Evolutionary conservation across 2,888 invertebrate genomes (phyloP), one percentile per base, ranked within the genome.

Genomic region (Chloroclysta siterata): DNA sequence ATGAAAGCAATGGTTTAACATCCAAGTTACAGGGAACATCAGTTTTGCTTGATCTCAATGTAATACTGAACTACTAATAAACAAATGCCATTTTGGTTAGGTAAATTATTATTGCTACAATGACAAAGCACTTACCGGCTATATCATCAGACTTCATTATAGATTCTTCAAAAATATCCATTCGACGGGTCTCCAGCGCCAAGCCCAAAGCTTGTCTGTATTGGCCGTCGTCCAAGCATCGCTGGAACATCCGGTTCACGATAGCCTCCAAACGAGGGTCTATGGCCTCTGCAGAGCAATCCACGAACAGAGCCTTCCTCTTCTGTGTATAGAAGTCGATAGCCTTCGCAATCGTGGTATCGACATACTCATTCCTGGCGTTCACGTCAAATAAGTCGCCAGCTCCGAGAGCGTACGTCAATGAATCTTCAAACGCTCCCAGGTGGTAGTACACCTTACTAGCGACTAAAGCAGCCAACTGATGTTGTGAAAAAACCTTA

Each of bases 371-470:
- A 70, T 97, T 97, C 61, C 97, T 95, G 36, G 97, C 97, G 82
- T 98, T 98, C 1, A 99, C 98, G 92, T 99, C 97, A 86, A 99
- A 99, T 17, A 99, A 93, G 76, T 97, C 96, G 15, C 98, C 98
- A 77, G 99, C 99, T 15, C 99, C 98, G 15, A 99, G 93, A 28
- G 99, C 99, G 89, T 98, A 99, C n/a, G 98, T 98, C 70, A 99
- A 90, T 0, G 99, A 99, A 87, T 99, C 99, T 84, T 98, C 97
- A 87, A 98, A 99, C 0, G 99, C 97, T 39, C 99, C 99, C 71
- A 99, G 94, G 88, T 99, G 99, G 87, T 99, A 99, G 83, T 99
- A 99, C 0, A 99, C 98, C 92, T 99, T 99, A 74, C 99, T 99
- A 6, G 99, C 99, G 5, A 99, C 98, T 74, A 99, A 94, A 33